Percentiles rank a stretch among this genome's conserved stretches.
These are phyloP conservation scores for Atta texana DNA, from an alignment of 1,140 invertebrate genomes.

Conservation along the genomic window DNA sequence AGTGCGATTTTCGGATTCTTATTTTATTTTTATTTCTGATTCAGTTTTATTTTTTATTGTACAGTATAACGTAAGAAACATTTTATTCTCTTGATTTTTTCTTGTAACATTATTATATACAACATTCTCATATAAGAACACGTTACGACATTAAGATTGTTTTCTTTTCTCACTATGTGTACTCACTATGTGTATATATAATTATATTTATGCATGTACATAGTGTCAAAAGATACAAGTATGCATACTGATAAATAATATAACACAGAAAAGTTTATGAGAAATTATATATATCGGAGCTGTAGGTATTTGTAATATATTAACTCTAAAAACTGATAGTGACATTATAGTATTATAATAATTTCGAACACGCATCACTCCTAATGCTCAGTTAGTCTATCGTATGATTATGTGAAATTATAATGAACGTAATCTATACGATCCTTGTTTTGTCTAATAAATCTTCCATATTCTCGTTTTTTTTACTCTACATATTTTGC, in stretches of 20 bases:
- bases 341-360: constrained; percentile 61
- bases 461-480: constrained; percentile 8
- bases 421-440: background rate
- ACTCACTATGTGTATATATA: constrained; percentile 28
- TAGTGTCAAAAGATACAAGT: constrained; percentile 53
- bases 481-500: background rate
- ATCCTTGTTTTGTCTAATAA: constrained; percentile 29
- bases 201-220: constrained; percentile 67
- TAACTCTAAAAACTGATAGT: constrained; percentile 41
- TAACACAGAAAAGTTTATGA: constrained; percentile 31
- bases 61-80: background rate
- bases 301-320: constrained; percentile 67
- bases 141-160: too few relatives aligned
- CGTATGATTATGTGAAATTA: constrained; percentile 28
- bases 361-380: constrained; percentile 32
- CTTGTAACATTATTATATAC: constrained; percentile 20
- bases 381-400: constrained; percentile 33
- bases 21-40: constrained; percentile 13
- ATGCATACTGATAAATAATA: background rate
- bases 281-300: constrained; percentile 46
- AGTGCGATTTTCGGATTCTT: background rate
- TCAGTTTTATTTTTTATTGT: constrained; percentile 12
- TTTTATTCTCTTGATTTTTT: constrained; percentile 30
- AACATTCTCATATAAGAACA: too few relatives aligned
- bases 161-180: constrained; percentile 21